Evolutionary conservation across 2,888 invertebrate genomes (phyloP).

Genomic region (Hydriomena furcata): DNA sequence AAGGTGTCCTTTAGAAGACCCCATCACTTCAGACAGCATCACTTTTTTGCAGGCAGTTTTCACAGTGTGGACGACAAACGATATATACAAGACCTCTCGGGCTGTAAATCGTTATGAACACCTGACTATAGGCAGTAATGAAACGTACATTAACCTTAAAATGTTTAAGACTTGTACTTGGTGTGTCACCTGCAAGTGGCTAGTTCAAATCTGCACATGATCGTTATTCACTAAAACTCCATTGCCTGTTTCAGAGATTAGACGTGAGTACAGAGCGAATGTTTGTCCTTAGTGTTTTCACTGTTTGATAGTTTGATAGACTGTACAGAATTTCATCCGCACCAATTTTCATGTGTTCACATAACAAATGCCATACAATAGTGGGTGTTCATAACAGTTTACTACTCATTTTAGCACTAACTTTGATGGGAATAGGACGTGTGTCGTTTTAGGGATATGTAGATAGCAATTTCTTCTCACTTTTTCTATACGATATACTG

Average conservation of each 20-base stretch:
- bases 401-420: conserved; percentile 61
- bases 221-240: conserved; percentile 59
- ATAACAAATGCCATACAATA: conserved; percentile 52
- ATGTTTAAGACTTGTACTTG: conserved; percentile 22
- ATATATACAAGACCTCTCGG: background rate
- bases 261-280: conserved; percentile 80
- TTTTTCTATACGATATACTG: conserved; percentile 17
- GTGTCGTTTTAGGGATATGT: conserved; percentile 40
- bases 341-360: conserved; percentile 55
- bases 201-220: conserved; percentile 8
- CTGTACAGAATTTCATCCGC: conserved; percentile 55
- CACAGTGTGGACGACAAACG: no score
- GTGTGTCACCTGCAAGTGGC: conserved; percentile 17
- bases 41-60: no score
- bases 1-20: background rate
- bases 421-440: conserved; percentile 45
- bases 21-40: no score
- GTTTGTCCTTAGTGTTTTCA: conserved; percentile 70
- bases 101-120: conserved; percentile 75
- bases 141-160: conserved; percentile 26
- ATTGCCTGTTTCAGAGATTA: conserved; percentile 82
- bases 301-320: conserved; percentile 62
- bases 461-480: conserved; percentile 40
- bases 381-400: conserved; percentile 80
- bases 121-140: conserved; percentile 43